phyloP scores from a whole-genome alignment of 2,113 vertebrate genomes.

The Takifugu bimaculatus region DNA sequence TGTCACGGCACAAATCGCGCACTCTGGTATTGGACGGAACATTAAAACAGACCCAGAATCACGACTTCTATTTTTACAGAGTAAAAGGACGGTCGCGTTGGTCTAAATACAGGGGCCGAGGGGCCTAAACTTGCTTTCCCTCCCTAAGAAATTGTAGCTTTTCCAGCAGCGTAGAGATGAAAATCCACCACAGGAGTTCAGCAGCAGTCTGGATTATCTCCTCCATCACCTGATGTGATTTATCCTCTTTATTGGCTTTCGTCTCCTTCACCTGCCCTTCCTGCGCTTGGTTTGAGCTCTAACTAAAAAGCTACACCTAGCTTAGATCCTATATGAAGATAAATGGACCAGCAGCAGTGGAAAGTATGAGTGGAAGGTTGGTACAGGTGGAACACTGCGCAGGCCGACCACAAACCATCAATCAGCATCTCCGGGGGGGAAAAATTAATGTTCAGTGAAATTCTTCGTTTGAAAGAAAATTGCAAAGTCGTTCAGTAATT shows the following conservation, averaged over 20 bases:
- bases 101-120: constrained; percentile 48
- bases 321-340: too few relatives aligned
- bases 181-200: constrained; percentile 13
- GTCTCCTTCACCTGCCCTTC: constrained; percentile 18
- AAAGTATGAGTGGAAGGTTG: too few relatives aligned
- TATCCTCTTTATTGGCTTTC: too few relatives aligned
- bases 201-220: background rate
- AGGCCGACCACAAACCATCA: too few relatives aligned
- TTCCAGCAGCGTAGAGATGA: constrained; percentile 3
- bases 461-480: too few relatives aligned
- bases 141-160: constrained; percentile 31
- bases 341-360: too few relatives aligned
- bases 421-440: too few relatives aligned
- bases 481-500: too few relatives aligned
- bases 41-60: constrained; percentile 8
- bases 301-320: background rate
- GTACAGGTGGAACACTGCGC: too few relatives aligned
- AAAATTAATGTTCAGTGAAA: too few relatives aligned
- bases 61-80: constrained; percentile 38
- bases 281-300: constrained; percentile 6
- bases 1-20: constrained; percentile 2
- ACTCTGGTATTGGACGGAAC: constrained; percentile 1
- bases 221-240: background rate
- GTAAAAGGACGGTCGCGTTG: constrained; percentile 25
- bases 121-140: constrained; percentile 32